These are phyloP conservation scores for Bolborhynchus lineola DNA, from an alignment of 2,113 vertebrate species.

Conservation along the genomic window DNA sequence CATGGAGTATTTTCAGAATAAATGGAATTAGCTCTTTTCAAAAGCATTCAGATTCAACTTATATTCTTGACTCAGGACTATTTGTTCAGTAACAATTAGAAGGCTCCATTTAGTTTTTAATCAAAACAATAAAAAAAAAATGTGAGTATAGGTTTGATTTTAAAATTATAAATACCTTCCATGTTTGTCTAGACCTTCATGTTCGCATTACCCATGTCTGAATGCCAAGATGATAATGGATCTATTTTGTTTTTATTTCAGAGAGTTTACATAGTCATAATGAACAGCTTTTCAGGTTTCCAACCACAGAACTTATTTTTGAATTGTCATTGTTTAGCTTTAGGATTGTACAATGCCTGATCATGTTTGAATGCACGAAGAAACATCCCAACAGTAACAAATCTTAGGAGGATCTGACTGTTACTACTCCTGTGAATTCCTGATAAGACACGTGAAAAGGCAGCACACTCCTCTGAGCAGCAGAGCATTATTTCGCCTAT, in stretches of 20 bases:
- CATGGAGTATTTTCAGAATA: not conserved
- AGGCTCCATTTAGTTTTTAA: not conserved
- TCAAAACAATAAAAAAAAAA: not conserved
- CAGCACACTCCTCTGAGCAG: accelerated
- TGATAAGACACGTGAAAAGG: not conserved
- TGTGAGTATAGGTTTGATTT: not conserved
- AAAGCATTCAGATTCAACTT: not conserved
- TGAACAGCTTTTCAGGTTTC: not conserved
- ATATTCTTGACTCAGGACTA: not conserved
- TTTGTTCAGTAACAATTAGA: not conserved
- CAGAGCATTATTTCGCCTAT: not conserved
- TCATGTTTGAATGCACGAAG: not conserved
- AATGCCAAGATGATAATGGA: not conserved
- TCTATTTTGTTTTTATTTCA: not conserved
- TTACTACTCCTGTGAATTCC: not conserved
- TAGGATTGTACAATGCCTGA: not conserved
- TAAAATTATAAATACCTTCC: not conserved
- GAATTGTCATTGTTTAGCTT: not conserved
- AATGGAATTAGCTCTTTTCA: not conserved
- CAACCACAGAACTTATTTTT: not conserved
- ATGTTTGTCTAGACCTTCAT: not conserved
- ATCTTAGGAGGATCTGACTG: not conserved
- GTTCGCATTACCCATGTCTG: not conserved
- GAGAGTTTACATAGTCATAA: not conserved
- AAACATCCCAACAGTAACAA: not conserved